Base-by-base conservation (phyloP, 2,888 invertebrate species). In the Gari tellinella region DNA sequence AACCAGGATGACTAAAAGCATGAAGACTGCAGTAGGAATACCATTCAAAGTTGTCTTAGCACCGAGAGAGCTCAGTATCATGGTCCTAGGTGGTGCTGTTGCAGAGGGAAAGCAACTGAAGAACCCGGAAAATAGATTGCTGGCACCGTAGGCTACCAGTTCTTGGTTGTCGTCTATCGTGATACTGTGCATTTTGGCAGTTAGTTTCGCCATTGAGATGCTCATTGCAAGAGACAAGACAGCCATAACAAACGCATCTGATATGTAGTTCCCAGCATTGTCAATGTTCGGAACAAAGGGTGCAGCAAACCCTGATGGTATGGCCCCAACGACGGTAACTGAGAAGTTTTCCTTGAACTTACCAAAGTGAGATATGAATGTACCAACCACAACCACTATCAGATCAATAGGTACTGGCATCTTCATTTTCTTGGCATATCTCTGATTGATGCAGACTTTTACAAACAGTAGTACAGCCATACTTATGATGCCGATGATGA, bases 401-500 rank as follows among this genome's bases (percentile, higher is more conserved):
- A 91, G 75, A 66, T 91, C 91, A 8, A 85, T 89, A 8, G 91
- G 91, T 26, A 91, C 70, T 5, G 90, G 90, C 37, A 88, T 78
- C 66, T 81, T 84, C 72, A 88, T 73, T 68, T 81, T 86, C 5
- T 70, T 26, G 40, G 72, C 79, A 63, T 72, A 89, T 19, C 83
- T 51, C 68, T 86, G 83, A 64, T 89, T 90, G 26, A 89, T 72
- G 46, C 74, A 74, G 17, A 79, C 49, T 58, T 88, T 88, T 19
- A 91, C 90, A 19, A 95, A 81, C 0, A 95, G 92, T 40, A 96
- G 93, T 56, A 94, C 86, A 19, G 94, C 81, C 52, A 96, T 94
- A 1, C 95, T 94, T 45, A 95, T 92, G 19, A 93, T 79, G 0
- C 96, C 95, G 53, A 96, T 94, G 25, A 94, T 90, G 25, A 95